Conservation (phyloP, 2,797 vertebrate species). For the Nyctalus aviator region DNA sequence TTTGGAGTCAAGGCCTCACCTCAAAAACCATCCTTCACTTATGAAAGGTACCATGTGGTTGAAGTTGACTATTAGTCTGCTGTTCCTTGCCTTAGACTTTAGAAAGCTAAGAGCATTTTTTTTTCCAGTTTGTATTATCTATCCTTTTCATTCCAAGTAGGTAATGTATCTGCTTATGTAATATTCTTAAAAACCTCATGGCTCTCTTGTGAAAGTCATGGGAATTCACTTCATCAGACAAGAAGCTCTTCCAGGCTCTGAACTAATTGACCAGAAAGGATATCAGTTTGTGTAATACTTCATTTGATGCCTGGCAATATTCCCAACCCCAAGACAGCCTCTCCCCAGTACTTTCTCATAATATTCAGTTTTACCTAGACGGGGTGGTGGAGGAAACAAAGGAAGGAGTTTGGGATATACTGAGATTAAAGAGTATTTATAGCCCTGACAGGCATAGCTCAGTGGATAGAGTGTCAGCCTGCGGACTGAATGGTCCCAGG, state of each 20-base stretch:
- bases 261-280: not conserved
- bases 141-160: not conserved
- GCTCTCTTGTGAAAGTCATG: not conserved
- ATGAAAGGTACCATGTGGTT: not conserved
- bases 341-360: not conserved
- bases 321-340: not conserved
- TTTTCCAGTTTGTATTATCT: not conserved
- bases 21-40: not conserved
- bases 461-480: too few species aligned
- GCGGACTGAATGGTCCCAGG: too few species aligned
- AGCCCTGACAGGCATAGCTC: too few species aligned
- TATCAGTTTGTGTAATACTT: not conserved
- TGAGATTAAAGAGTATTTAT: not conserved
- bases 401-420: not conserved
- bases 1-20: accelerated
- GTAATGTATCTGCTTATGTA: not conserved
- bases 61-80: not conserved
- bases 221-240: not conserved
- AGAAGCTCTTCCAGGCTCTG: not conserved
- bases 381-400: not conserved
- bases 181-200: not conserved
- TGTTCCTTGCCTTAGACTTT: not conserved
- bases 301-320: not conserved
- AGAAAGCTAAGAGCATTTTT: not conserved
- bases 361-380: not conserved